These are phyloP conservation scores for Pseudolycoriella hygida DNA, from an alignment of 2,888 invertebrate species.

Conservation along the genomic window DNA sequence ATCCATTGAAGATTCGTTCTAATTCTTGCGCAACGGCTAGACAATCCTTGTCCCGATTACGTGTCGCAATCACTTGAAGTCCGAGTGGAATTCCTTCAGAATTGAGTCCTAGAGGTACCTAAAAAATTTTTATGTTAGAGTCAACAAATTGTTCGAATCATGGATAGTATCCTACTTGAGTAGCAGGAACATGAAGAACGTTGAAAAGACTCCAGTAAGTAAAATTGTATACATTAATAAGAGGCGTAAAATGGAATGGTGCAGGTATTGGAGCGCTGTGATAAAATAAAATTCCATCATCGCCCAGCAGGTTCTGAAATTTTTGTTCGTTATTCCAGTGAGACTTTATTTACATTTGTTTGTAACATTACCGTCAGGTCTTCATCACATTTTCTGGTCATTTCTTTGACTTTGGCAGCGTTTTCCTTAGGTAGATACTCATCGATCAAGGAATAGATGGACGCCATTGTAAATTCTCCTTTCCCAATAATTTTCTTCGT, in stretches of 20 bases:
- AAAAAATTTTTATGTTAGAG: not conserved
- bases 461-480: conserved; percentile 47
- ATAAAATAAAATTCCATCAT: conserved; percentile 66
- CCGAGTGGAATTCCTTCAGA: conserved; percentile 71
- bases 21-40: conserved; percentile 80
- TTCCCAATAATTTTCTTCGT: conserved; percentile 39
- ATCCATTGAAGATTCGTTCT: conserved; percentile 77
- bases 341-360: no score
- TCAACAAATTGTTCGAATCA: not conserved
- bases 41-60: conserved; percentile 67
- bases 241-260: conserved; percentile 62
- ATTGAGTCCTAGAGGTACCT: conserved; percentile 65
- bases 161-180: conserved; percentile 38
- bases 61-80: conserved; percentile 68
- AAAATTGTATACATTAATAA: conserved; percentile 66
- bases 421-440: conserved; percentile 44
- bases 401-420: conserved; percentile 40
- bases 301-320: conserved; percentile 45
- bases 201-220: conserved; percentile 75
- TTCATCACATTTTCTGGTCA: conserved; percentile 37
- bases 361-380: conserved; percentile 35
- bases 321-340: no score
- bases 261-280: conserved; percentile 67
- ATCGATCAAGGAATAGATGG: conserved; percentile 47
- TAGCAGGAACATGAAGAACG: conserved; percentile 62